These are phyloP conservation scores for Sebastes wilsoni DNA, from an alignment of 2,797 vertebrate species.

Conservation along the genomic window DNA sequence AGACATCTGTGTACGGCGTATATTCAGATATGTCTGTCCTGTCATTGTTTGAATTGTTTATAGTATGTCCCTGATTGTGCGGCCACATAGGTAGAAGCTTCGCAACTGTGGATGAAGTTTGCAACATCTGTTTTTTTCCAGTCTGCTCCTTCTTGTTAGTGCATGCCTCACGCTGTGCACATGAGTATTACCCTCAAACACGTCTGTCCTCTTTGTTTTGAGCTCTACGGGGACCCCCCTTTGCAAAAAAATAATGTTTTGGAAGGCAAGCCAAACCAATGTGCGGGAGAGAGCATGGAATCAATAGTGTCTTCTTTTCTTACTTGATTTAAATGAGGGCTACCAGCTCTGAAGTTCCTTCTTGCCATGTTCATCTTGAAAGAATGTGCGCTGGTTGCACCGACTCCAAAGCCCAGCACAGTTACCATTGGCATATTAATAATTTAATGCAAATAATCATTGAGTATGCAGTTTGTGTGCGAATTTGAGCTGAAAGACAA, in stretches of 20 bases:
- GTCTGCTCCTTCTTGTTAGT: slow-evolving; percentile 78
- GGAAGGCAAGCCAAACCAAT: slow-evolving; percentile 77
- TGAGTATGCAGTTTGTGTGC: slow-evolving; percentile 79
- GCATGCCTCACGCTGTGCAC: slow-evolving; percentile 69
- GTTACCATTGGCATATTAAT: slow-evolving; percentile 81
- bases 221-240: slow-evolving; percentile 75
- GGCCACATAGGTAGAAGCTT: slow-evolving; percentile 65
- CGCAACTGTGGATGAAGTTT: slow-evolving; percentile 71
- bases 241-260: slow-evolving; percentile 77
- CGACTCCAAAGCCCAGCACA: slow-evolving; percentile 78
- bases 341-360: slow-evolving; percentile 80
- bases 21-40: slow-evolving; percentile 22
- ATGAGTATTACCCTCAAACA: slow-evolving; percentile 82
- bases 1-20: neutral
- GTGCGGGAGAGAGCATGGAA: slow-evolving; percentile 71
- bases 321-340: slow-evolving; percentile 83
- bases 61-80: slow-evolving; percentile 43
- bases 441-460: slow-evolving; percentile 85
- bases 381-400: slow-evolving; percentile 73
- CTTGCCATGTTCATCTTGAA: slow-evolving; percentile 81
- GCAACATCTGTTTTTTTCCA: slow-evolving; percentile 48
- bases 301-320: slow-evolving; percentile 82
- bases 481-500: slow-evolving; percentile 83
- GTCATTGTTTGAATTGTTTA: slow-evolving; percentile 34
- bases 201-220: slow-evolving; percentile 82